phyloP scores from a whole-genome alignment of 2,797 vertebrate species.

The Sciurus vulgaris region DNA sequence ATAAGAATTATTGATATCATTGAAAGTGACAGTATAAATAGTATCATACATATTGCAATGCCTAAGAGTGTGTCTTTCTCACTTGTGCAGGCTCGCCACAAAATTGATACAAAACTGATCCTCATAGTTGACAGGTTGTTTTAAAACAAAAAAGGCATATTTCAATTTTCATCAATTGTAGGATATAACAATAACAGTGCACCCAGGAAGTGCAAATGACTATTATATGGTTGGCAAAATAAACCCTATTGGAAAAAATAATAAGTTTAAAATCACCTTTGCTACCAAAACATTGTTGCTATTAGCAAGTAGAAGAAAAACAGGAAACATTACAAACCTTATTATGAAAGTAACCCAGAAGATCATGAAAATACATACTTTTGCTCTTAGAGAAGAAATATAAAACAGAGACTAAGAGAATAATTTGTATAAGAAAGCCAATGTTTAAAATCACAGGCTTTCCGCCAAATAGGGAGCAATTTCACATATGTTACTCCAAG shows the following conservation, averaged over 20 bases:
- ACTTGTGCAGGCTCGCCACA: not conserved
- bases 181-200: not conserved
- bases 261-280: not conserved
- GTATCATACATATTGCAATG: slow-evolving; percentile 6
- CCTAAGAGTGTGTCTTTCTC: not conserved
- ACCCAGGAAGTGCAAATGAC: not conserved
- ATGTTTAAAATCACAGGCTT: slow-evolving; percentile 1
- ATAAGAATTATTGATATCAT: slow-evolving; percentile 56
- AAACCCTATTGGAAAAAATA: not conserved
- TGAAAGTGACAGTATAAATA: slow-evolving; percentile 38
- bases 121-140: slow-evolving; percentile 65
- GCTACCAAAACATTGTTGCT: not conserved
- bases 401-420: not conserved
- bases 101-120: slow-evolving; percentile 13
- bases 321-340: not conserved
- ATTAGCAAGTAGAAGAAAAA: not conserved
- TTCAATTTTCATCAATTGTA: not conserved
- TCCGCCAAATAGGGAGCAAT: not conserved
- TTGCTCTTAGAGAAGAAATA: not conserved
- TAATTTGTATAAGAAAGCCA: not conserved
- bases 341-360: not conserved
- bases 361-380: not conserved
- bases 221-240: not conserved
- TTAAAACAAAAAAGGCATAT: not conserved
- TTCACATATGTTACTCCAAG: not conserved